phyloP scores from a whole-genome alignment of 1,140 invertebrate genomes.

The Leptopilina boulardi region DNA sequence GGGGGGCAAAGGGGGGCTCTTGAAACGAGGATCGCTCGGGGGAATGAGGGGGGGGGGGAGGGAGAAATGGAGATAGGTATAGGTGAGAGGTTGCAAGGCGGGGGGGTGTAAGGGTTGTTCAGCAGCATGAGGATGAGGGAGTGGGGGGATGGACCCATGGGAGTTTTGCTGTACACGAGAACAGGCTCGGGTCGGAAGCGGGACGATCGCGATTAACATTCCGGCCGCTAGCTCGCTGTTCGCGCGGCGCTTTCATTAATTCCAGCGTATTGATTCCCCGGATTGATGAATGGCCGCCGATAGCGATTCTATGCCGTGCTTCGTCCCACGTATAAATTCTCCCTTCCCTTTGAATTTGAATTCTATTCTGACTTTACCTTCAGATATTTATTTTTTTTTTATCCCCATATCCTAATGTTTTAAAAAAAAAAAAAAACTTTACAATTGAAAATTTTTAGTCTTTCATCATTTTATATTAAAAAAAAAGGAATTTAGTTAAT shows the following conservation, averaged over 20 bases:
- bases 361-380: slow-evolving; percentile 62
- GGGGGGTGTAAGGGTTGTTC: slow-evolving; percentile 47
- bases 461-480: no score
- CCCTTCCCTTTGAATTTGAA: slow-evolving; percentile 66
- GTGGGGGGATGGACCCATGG: slow-evolving; percentile 67
- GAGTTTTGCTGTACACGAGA: slow-evolving; percentile 70
- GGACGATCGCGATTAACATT: slow-evolving; percentile 77
- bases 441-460: no score
- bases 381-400: slow-evolving; percentile 24
- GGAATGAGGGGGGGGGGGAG: no score
- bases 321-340: slow-evolving; percentile 68
- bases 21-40: slow-evolving; percentile 36
- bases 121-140: slow-evolving; percentile 45
- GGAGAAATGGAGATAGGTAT: background rate
- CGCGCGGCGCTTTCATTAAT: slow-evolving; percentile 77
- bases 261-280: slow-evolving; percentile 76
- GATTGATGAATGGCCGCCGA: slow-evolving; percentile 77
- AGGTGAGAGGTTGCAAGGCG: slow-evolving; percentile 46
- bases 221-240: slow-evolving; percentile 76
- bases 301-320: slow-evolving; percentile 74
- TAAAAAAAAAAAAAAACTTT: no score
- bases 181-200: slow-evolving; percentile 67
- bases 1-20: slow-evolving; percentile 34
- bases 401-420: slow-evolving; percentile 4
- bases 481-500: no score